Evolutionary conservation across 1,140 invertebrate genomes (phyloP), one percentile per base, ranked within the genome.

Genomic region (Zaprionus gabonicus): DNA sequence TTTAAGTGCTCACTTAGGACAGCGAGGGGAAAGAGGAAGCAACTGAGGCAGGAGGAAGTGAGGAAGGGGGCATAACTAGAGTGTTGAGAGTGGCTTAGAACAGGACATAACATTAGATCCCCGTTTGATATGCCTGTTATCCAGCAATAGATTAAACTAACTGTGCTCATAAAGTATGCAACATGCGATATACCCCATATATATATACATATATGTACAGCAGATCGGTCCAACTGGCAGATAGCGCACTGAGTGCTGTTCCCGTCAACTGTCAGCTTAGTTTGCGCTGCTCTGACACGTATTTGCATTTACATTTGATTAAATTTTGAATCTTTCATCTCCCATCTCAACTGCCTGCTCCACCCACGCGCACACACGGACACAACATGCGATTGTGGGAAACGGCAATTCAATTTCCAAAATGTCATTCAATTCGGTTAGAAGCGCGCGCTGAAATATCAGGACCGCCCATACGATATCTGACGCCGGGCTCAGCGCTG

Each of bases 371-470:
- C 27, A 51, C 49, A 34, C 46, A 20, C 23, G 12, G 3, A 31
- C 27, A 28, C 34, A 13, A 74, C 36, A 69, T 69, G 36, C 72
- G 67, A 64, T 75, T 75, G 71, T 71, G 23, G 67, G 66, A 3
- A 71, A 71, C 44, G 72, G 72, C 67, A 75, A 75, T 86, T 69
- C 68, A 72, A 71, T 79, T 63, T 69, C 49, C 23, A 51, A 82
- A 68, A 68, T 67, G 73, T 60, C 64, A 66, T 91, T 91, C 77
- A 66, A 91, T 92, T 86, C 67, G 78, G 72, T 82, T 91, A 98
- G 97, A 97, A 93, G 97, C 97, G 2, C 95, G 95, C 87, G 97
- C 97, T 23, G 96, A 97, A 91, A 98, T 98, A 83, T 94, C 95
- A 20, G 97, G 97, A 7, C 96, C 96, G 56, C 94, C 95, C 55